These are phyloP conservation scores for Python bivittatus DNA, from an alignment of 2,113 vertebrate species.

Conservation along the genomic window DNA sequence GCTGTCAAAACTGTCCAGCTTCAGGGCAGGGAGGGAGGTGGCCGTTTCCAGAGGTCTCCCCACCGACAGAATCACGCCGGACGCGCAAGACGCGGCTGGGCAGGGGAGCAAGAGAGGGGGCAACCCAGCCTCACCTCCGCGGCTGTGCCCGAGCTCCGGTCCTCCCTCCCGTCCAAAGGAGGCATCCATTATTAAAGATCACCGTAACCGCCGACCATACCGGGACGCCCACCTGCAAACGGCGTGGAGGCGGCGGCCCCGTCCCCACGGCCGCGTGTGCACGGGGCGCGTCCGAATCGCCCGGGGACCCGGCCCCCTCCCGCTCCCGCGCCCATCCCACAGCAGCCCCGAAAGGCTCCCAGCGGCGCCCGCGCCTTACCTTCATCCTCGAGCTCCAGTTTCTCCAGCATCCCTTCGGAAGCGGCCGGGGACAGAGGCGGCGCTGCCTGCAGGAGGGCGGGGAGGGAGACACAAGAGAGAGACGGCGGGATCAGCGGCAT, in stretches of 20 bases:
- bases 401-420: constrained; percentile 90
- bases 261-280: background rate
- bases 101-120: background rate
- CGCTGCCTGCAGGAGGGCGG: constrained; percentile 56
- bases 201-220: background rate
- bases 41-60: background rate
- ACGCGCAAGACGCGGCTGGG: background rate
- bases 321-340: background rate
- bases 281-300: background rate
- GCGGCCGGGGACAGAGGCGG: constrained; percentile 76
- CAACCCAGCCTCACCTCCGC: background rate
- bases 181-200: background rate
- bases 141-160: background rate
- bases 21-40: background rate
- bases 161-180: background rate
- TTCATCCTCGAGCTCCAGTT: constrained; percentile 86
- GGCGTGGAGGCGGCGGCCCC: background rate
- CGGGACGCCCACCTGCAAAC: background rate
- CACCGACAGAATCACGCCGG: background rate
- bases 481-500: constrained; percentile 60
- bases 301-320: background rate
- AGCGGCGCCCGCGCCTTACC: constrained; percentile 69
- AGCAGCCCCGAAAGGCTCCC: background rate
- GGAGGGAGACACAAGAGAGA: constrained; percentile 23
- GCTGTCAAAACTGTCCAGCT: background rate